Base-by-base conservation (phyloP, 2,113 vertebrate species). In the Pluvianellus socialis region DNA sequence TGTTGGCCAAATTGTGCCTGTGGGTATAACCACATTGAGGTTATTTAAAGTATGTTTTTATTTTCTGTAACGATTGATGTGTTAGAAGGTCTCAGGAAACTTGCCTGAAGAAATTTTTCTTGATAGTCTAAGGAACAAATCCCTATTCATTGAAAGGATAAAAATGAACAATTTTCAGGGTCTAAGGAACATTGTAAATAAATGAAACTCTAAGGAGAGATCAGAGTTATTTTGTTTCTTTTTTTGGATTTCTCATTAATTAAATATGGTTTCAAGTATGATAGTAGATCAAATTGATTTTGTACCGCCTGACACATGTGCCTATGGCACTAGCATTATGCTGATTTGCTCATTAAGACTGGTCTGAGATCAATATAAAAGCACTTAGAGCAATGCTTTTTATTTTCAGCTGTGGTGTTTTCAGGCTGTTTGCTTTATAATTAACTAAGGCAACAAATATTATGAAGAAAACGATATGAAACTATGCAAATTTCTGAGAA, bases 211-310 rank as follows among this genome's bases (percentile, higher is more conserved):
- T 90, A 71, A 91, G 87, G 21, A 81, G 35, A 12, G 38, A 81
- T 92, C 58, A 86, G 18, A 91, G 33, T 24, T 44, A 68, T 62
- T 90, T 88, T 81, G 15, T 67, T 92, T 90, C 79, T 80, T 66
- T 83, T 13, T n/a, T 88, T 94, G 59, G 33, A 40, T 86, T 86
- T 88, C 42, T 77, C 38, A 42, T 92, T 83, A 86, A 88, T 86
- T 80, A 94, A 90, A 84, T 66, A 74, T 74, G 3, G 58, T 66
- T 88, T 84, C 13, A 74, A 66, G 17, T 80, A 59, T 63, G 83
- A 92, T 81, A 88, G 20, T 42, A 80, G 63, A 83, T 74, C 40
- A 92, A 91, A 96, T 59, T 94, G 91, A 94, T 92, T 91, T 85
- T 80, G 17, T 72, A 70, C 30, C 23, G 28, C 71, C 83, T 63